These are phyloP conservation scores for Leptopilina clavipes DNA, from an alignment of 1,140 invertebrate genomes.

Conservation along the genomic window DNA sequence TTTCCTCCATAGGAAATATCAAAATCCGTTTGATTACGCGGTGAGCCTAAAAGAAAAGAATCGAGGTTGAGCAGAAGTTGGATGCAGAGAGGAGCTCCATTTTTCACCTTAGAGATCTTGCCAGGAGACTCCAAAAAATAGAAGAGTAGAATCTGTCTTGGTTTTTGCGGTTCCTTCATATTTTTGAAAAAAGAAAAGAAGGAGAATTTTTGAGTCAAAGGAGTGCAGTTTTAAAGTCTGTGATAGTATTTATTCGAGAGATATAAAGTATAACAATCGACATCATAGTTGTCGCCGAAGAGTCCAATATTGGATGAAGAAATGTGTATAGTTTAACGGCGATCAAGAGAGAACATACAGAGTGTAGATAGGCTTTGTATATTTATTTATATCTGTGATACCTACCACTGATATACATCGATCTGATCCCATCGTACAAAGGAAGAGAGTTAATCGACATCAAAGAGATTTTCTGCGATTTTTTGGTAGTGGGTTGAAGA, in stretches of 20 bases:
- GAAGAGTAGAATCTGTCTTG: conserved; percentile 23
- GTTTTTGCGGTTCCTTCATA: conserved; percentile 7
- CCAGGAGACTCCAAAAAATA: not conserved
- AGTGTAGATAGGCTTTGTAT: conserved; percentile 67
- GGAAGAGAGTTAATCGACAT: conserved; percentile 11
- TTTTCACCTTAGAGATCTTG: conserved; percentile 14
- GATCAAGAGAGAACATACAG: conserved; percentile 45
- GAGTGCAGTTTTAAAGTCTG: conserved; percentile 67
- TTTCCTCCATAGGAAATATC: conserved; percentile 54
- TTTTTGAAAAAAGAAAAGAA: conserved; percentile 36
- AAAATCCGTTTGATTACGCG: conserved; percentile 52
- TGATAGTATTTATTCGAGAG: conserved; percentile 73
- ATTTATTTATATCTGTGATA: conserved; percentile 71
- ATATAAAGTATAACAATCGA: conserved; percentile 42
- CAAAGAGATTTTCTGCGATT: conserved; percentile 26
- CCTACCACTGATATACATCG: conserved; percentile 59
- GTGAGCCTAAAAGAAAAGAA: conserved; percentile 38
- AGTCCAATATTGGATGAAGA: conserved; percentile 2
- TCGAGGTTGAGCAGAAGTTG: conserved; percentile 34
- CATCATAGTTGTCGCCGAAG: conserved; percentile 26
- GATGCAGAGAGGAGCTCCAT: conserved; percentile 31
- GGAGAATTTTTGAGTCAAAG: conserved; percentile 10
- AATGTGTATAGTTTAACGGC: not conserved
- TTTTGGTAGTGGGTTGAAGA: conserved; percentile 43
- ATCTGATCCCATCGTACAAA: conserved; percentile 25